Evolutionary conservation across 2,888 invertebrate genomes (phyloP).

Genomic region (Philereme vetulata): DNA sequence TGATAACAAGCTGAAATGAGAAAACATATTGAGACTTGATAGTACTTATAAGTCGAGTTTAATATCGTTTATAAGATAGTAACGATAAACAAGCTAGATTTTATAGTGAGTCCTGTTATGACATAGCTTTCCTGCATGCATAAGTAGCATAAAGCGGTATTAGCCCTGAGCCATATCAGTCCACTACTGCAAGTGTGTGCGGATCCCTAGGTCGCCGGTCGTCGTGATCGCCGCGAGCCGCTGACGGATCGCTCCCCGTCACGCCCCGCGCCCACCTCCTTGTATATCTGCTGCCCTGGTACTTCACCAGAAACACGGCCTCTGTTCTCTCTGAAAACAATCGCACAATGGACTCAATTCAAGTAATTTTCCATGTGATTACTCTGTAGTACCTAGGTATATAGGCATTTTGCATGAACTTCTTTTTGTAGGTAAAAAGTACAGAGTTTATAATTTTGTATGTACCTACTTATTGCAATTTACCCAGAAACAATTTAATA

Average conservation of each 20-base stretch:
- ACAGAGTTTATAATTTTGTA: no score
- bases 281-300: conserved; percentile 53
- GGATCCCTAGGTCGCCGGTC: conserved; percentile 46
- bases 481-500: no score
- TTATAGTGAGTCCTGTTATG: conserved; percentile 5
- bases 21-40: background rate
- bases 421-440: no score
- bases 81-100: conserved; percentile 9
- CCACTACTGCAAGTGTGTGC: conserved; percentile 36
- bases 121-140: conserved; percentile 16
- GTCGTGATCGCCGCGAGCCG: conserved; percentile 77
- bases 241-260: conserved; percentile 58
- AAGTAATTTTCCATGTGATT: conserved; percentile 15
- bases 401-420: no score
- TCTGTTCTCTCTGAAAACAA: conserved; percentile 31
- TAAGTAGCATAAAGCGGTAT: conserved; percentile 24
- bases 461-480: no score
- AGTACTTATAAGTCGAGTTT: conserved; percentile 3
- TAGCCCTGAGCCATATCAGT: conserved; percentile 19
- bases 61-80: background rate
- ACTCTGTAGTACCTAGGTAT: no score
- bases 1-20: conserved; percentile 13
- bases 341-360: conserved; percentile 28
- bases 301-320: conserved; percentile 44
- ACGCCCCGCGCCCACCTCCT: conserved; percentile 52